phyloP scores from a whole-genome alignment of 2,797 vertebrate species.

The Peromyscus nudipes region DNA sequence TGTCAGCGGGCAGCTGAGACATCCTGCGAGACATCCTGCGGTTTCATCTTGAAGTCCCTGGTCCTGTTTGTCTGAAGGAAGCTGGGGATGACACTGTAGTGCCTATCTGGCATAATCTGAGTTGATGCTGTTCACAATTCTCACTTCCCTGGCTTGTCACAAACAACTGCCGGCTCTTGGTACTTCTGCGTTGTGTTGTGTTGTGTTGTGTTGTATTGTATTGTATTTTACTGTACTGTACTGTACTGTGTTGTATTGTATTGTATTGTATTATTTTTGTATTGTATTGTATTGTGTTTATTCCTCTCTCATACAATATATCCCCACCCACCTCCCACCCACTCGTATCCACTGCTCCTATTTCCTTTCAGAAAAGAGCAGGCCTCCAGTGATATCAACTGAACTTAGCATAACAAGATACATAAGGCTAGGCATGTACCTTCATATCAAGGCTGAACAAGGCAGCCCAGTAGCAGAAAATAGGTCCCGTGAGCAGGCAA shows the following conservation, averaged over 20 bases:
- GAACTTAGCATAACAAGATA: neutral
- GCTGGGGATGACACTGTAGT: neutral
- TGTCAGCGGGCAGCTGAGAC: neutral
- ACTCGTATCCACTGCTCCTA: neutral
- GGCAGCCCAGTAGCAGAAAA: neutral
- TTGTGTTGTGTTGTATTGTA: neutral
- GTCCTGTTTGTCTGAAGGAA: neutral
- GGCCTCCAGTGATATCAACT: neutral
- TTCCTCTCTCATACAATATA: neutral
- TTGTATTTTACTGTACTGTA: no score
- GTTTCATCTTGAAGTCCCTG: neutral
- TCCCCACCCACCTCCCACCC: neutral
- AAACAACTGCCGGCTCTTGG: neutral
- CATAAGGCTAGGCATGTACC: neutral
- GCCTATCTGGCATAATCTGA: neutral
- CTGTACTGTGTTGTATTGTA: no score
- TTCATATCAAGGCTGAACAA: neutral
- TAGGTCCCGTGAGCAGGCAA: neutral
- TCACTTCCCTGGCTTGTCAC: neutral
- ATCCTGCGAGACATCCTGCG: neutral
- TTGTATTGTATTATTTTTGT: no score
- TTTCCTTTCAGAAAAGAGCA: neutral
- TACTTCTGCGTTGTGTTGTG: neutral
- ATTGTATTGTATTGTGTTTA: neutral
- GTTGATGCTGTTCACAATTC: neutral